Percentiles rank a stretch among this genome's conserved stretches.
These are phyloP conservation scores for Anguilla marmorata DNA, from an alignment of 2,797 vertebrate genomes.

Conservation along the genomic window DNA sequence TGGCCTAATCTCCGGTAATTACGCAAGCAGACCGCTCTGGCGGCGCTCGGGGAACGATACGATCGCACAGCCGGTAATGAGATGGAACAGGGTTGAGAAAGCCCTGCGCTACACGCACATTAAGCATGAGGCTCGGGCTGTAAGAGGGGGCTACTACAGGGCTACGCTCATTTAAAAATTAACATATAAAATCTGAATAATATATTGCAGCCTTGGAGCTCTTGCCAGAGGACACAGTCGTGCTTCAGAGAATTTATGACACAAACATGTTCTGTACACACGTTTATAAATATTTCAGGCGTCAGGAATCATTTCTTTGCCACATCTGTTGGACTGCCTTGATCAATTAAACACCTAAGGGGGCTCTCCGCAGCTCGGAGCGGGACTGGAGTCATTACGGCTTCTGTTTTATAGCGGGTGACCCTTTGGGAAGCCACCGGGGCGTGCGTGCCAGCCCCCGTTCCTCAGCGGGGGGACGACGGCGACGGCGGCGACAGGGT, in stretches of 20 bases:
- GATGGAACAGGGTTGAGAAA: slow-evolving; percentile 47
- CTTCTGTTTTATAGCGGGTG: slow-evolving; percentile 22
- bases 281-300: slow-evolving; percentile 66
- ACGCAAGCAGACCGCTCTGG: slow-evolving; percentile 26
- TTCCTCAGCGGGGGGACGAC: neutral
- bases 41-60: neutral
- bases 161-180: slow-evolving; percentile 56
- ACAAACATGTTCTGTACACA: slow-evolving; percentile 54
- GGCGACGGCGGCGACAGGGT: neutral
- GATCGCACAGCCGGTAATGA: slow-evolving; percentile 47
- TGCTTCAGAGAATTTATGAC: slow-evolving; percentile 63
- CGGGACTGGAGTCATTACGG: slow-evolving; percentile 14
- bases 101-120: slow-evolving; percentile 22
- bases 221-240: slow-evolving; percentile 59
- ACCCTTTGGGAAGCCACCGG: slow-evolving; percentile 18
- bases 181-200: slow-evolving; percentile 64
- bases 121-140: slow-evolving; percentile 55
- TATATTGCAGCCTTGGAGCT: slow-evolving; percentile 58
- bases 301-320: slow-evolving; percentile 52
- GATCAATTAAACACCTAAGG: slow-evolving; percentile 61
- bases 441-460: neutral
- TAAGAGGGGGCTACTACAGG: slow-evolving; percentile 37
- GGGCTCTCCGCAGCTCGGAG: slow-evolving; percentile 5
- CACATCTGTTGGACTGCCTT: slow-evolving; percentile 66
- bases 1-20: slow-evolving; percentile 43